A percentile compares a stretch with the other conserved stretches of the same genome.
These are phyloP conservation scores for Streptopelia turtur DNA, from an alignment of 2,797 vertebrate genomes.

Conservation along the genomic window DNA sequence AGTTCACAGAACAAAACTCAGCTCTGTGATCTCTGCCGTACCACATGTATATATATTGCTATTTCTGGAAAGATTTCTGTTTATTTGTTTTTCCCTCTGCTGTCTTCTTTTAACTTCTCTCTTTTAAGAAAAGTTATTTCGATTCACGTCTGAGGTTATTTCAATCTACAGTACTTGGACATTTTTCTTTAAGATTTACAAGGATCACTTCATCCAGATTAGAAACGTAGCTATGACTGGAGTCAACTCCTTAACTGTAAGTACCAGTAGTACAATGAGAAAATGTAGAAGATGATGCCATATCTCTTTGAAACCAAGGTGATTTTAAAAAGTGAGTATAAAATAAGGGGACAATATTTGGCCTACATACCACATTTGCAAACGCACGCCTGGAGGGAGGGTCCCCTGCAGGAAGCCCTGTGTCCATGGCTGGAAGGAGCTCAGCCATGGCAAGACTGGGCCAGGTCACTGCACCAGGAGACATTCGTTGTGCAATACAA, in stretches of 20 bases:
- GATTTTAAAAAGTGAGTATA: background rate
- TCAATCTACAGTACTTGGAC: background rate
- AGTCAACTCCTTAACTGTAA: background rate
- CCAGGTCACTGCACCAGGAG: background rate
- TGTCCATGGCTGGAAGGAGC: background rate
- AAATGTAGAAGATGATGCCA: background rate
- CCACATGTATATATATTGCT: background rate
- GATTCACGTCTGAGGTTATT: background rate
- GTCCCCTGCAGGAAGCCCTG: rapidly evolving
- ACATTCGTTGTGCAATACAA: background rate
- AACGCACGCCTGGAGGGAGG: background rate
- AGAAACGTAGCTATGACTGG: background rate
- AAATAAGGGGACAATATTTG: background rate
- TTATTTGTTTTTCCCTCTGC: background rate
- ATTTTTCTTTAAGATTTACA: background rate
- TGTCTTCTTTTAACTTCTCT: background rate
- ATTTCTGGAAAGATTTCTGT: background rate
- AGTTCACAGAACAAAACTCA: background rate
- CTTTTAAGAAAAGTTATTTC: background rate
- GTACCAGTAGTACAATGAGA: background rate
- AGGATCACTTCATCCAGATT: background rate
- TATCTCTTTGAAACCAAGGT: background rate
- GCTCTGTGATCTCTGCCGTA: background rate
- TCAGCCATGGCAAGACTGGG: background rate
- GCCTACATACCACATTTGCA: background rate